Conservation (phyloP, 2,888 invertebrate species). For the Acronicta alni region DNA sequence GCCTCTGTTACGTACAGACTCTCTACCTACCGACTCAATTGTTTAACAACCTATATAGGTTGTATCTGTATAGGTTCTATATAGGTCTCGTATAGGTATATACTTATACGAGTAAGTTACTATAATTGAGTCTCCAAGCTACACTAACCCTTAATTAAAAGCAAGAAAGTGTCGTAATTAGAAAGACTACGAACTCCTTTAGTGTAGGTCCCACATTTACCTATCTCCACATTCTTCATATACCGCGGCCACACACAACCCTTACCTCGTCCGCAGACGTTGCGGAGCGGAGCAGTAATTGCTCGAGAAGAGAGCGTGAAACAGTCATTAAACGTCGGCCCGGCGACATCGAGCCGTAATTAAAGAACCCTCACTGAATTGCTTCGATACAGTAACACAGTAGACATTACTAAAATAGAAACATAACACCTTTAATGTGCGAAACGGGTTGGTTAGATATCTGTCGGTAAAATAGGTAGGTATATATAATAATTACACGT, state of each 20-base stretch:
- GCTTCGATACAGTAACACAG: slow-evolving; percentile 7
- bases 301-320: slow-evolving; percentile 37
- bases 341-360: slow-evolving; percentile 27
- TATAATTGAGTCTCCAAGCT: no score
- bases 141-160: slow-evolving; percentile 43
- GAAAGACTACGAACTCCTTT: slow-evolving; percentile 13
- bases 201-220: neutral
- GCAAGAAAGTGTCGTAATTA: slow-evolving; percentile 37
- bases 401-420: neutral
- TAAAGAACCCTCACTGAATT: slow-evolving; percentile 28
- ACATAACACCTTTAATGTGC: neutral
- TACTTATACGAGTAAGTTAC: no score
- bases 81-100: no score
- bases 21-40: no score
- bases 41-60: no score
- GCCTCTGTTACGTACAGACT: no score
- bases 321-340: slow-evolving; percentile 31
- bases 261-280: slow-evolving; percentile 1
- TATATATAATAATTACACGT: no score
- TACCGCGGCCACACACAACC: neutral
- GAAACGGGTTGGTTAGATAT: no score
- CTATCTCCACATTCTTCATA: neutral
- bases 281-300: slow-evolving; percentile 35
- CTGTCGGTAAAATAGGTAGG: no score
- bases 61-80: no score